These are phyloP conservation scores for Platygyra sinensis DNA, from an alignment of 64 coral and sea anemone genomes.

Conservation along the genomic window DNA sequence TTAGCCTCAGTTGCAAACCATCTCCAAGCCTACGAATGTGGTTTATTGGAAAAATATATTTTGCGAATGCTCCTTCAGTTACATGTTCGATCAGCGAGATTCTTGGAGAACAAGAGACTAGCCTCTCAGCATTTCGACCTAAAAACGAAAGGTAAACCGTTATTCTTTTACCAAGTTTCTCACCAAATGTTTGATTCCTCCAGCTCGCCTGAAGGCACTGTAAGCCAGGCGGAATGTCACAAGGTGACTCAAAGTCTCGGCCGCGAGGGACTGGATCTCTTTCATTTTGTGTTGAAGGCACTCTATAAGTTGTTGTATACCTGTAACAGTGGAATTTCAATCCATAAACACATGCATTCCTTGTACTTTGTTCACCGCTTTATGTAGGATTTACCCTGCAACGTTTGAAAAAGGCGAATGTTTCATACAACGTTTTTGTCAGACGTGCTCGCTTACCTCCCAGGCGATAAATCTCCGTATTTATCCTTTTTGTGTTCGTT, in stretches of 20 bases:
- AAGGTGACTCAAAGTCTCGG: slow-evolving; percentile 59
- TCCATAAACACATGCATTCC: no score
- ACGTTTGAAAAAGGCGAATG: not conserved
- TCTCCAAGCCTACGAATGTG: no score
- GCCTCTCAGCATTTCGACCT: not conserved
- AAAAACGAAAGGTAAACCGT: not conserved
- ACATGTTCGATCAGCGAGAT: no score
- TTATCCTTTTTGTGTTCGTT: slow-evolving; percentile 69
- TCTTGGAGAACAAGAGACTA: not conserved
- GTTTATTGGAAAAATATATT: no score
- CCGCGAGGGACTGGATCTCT: slow-evolving; percentile 79
- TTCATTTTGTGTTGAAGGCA: slow-evolving; percentile 59
- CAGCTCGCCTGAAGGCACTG: slow-evolving; percentile 42
- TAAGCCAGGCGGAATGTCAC: slow-evolving; percentile 78
- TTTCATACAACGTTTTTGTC: not conserved
- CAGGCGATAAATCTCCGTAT: slow-evolving; percentile 69
- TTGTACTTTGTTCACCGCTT: no score
- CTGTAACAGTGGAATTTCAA: not conserved
- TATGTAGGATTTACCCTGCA: no score
- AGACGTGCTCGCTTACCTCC: slow-evolving; percentile 57
- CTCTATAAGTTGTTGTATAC: slow-evolving; percentile 74
- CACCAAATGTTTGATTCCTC: slow-evolving; percentile 77
- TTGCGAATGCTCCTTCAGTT: no score
- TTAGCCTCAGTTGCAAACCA: no score
- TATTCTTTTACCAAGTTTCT: not conserved